Percentiles rank a stretch among this genome's conserved stretches.
phyloP scores from a whole-genome alignment of 2,888 invertebrate genomes.

The Eristalinus aeneus region DNA sequence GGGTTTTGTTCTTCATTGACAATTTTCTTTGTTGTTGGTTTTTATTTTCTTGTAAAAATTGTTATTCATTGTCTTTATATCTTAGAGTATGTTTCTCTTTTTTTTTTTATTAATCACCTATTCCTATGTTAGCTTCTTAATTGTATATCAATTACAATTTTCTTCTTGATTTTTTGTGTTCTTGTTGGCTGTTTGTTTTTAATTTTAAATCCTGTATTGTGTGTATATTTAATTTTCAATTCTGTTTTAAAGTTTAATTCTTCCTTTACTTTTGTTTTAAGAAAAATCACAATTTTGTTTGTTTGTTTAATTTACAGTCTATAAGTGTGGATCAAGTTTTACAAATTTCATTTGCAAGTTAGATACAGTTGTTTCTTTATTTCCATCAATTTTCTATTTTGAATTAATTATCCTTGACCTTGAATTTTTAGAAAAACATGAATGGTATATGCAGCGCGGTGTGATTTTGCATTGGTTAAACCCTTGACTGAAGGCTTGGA shows the following conservation, averaged over 20 bases:
- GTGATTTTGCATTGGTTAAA: too few species aligned
- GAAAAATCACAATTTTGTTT: neutral
- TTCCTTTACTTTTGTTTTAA: neutral
- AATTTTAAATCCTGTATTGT: neutral
- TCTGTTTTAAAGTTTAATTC: neutral
- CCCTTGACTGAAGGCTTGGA: too few species aligned
- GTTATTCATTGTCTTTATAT: neutral
- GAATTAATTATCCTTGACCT: neutral
- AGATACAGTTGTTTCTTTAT: too few species aligned
- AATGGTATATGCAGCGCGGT: too few species aligned
- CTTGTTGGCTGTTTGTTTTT: neutral
- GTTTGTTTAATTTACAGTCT: neutral
- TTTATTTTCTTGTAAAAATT: neutral
- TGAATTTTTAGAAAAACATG: neutral
- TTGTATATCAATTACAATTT: neutral
- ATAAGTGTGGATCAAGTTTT: neutral
- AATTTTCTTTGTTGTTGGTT: neutral
- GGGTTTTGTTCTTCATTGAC: neutral
- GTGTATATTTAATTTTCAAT: neutral
- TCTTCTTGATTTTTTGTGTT: neutral
- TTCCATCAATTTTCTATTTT: neutral
- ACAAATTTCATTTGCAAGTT: neutral
- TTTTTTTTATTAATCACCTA: neutral
- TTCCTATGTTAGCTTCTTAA: neutral
- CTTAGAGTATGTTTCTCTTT: too few species aligned